Percentiles rank a stretch among this genome's conserved stretches.
These are phyloP conservation scores for Callosobruchus maculatus DNA, from an alignment of 2,888 invertebrate species.

Conservation along the genomic window DNA sequence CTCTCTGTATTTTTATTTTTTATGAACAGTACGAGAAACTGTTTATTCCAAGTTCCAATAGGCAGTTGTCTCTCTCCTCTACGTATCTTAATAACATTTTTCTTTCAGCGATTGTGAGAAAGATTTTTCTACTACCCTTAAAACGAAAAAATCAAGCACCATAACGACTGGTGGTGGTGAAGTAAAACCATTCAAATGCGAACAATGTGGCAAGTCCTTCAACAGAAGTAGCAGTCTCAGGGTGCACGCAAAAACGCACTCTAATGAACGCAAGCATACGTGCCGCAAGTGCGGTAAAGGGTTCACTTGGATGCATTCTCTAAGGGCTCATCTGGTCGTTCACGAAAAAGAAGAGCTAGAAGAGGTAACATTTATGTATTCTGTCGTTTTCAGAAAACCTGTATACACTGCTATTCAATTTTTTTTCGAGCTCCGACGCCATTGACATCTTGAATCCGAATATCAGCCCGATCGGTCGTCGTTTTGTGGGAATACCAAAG, in stretches of 20 bases:
- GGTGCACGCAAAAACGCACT: conserved; percentile 37
- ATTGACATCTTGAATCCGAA: too few relatives aligned
- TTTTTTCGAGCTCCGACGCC: too few relatives aligned
- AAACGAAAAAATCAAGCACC: conserved; percentile 17
- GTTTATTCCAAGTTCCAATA: too few relatives aligned
- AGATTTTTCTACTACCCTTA: conserved; percentile 19
- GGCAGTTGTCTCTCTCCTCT: too few relatives aligned
- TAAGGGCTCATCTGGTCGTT: conserved; percentile 25
- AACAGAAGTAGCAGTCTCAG: conserved; percentile 34
- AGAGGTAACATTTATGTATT: background rate
- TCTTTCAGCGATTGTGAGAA: conserved; percentile 18
- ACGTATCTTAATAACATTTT: background rate
- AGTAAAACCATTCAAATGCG: conserved; percentile 24
- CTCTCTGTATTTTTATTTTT: too few relatives aligned
- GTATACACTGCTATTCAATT: too few relatives aligned
- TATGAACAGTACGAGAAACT: too few relatives aligned
- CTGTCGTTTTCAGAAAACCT: too few relatives aligned
- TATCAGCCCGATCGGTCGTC: too few relatives aligned
- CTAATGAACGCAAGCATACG: conserved; percentile 32
- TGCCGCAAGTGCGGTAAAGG: conserved; percentile 36
- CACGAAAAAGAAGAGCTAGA: conserved; percentile 11
- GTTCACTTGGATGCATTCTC: conserved; percentile 36
- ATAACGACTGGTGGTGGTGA: too few relatives aligned
- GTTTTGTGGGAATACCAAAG: too few relatives aligned
- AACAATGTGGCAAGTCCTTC: conserved; percentile 28